Percentiles rank a stretch among this genome's conserved stretches.
These are phyloP conservation scores for Hemicordylus capensis DNA, from an alignment of 2,113 vertebrate species.

Conservation along the genomic window DNA sequence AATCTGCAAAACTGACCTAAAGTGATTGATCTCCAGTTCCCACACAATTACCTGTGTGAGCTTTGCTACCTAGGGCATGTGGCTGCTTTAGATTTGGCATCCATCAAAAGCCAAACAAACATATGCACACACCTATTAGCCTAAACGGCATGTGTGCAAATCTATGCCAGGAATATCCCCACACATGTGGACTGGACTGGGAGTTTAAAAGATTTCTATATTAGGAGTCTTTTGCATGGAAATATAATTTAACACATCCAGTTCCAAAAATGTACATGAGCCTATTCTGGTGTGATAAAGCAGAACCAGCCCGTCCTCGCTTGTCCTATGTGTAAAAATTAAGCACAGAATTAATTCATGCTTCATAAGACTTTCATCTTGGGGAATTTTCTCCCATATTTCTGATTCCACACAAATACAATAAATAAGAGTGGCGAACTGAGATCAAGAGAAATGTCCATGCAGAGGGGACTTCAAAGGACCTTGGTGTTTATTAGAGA, in stretches of 20 bases:
- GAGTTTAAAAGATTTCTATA: background rate
- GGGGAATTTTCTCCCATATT: background rate
- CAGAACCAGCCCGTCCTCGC: background rate
- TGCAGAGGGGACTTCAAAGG: background rate
- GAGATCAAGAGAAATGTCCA: background rate
- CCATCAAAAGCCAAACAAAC: background rate
- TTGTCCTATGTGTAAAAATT: background rate
- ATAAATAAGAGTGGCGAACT: too few relatives aligned
- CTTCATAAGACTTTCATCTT: background rate
- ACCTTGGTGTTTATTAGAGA: background rate
- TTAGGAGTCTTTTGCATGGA: background rate
- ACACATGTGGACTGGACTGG: background rate
- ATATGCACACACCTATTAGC: background rate
- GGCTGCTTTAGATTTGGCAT: too few relatives aligned
- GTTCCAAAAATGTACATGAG: background rate
- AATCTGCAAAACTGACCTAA: background rate
- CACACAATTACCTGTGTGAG: background rate
- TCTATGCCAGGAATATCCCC: background rate
- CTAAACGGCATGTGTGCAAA: background rate
- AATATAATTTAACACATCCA: background rate
- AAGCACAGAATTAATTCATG: background rate
- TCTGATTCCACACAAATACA: background rate
- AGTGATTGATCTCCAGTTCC: background rate
- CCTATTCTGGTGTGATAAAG: too few relatives aligned
- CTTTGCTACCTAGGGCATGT: background rate